A percentile compares a stretch with the other conserved stretches of the same genome.
Evolutionary conservation across 2,797 vertebrate species (phyloP).

Genomic region (Merluccius polli): DNA sequence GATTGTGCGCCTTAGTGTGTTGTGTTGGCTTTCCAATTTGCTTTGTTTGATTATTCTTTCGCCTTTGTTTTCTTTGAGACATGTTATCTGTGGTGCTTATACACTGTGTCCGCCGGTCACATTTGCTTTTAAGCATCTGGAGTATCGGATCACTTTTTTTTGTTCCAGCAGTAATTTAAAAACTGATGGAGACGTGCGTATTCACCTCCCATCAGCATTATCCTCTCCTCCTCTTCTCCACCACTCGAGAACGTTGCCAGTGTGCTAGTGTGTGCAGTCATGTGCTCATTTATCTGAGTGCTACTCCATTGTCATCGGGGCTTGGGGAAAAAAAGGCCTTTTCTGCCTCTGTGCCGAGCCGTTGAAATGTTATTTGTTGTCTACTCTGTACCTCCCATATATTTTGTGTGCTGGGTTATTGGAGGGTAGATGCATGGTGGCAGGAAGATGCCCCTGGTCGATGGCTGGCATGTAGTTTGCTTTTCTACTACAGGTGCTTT

Average conservation of each 20-base stretch:
- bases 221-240: background rate
- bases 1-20: background rate
- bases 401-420: constrained; percentile 48
- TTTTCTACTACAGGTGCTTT: constrained; percentile 67
- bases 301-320: constrained; percentile 42
- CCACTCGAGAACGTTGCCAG: constrained; percentile 16
- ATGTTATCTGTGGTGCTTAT: no score
- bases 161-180: background rate
- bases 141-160: background rate
- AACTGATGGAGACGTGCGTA: background rate
- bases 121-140: background rate
- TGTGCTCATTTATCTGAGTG: constrained; percentile 21
- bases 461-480: constrained; percentile 58
- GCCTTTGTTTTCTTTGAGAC: background rate
- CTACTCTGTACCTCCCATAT: constrained; percentile 62
- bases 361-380: constrained; percentile 75
- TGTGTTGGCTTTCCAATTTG: background rate
- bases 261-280: constrained; percentile 39
- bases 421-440: constrained; percentile 38
- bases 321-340: constrained; percentile 44
- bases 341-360: constrained; percentile 60
- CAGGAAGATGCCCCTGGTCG: constrained; percentile 67
- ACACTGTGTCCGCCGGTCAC: background rate
- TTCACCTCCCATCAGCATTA: background rate
- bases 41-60: background rate